Evolutionary conservation across 2,888 invertebrate genomes (phyloP).

Genomic region (Acheta domesticus): DNA sequence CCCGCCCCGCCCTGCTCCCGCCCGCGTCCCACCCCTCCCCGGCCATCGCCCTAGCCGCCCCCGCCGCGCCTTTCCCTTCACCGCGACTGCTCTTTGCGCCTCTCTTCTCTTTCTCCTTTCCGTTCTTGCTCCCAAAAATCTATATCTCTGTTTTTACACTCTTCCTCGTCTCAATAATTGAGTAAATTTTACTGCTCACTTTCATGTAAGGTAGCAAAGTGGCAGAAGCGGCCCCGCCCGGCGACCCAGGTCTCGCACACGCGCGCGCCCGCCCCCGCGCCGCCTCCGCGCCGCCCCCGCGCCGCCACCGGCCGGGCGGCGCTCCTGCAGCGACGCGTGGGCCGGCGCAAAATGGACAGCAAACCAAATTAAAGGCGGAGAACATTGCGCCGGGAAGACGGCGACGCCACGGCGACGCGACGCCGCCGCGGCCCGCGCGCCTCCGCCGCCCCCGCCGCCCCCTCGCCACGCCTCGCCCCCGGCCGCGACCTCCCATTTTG

Average conservation of each 20-base stretch:
- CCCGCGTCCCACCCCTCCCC: neutral
- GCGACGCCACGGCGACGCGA: neutral
- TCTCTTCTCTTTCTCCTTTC: neutral
- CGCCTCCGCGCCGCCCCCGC: neutral
- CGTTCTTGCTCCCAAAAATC: conserved; percentile 3
- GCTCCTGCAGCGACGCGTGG: conserved; percentile 5
- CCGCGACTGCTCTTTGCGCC: neutral
- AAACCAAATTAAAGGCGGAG: conserved; percentile 1
- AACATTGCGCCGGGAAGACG: neutral
- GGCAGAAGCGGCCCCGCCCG: conserved; percentile 5
- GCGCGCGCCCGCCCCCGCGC: neutral
- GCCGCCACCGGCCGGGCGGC: neutral
- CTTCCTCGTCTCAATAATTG: conserved; percentile 18
- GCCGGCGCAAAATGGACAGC: neutral
- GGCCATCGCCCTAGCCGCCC: neutral
- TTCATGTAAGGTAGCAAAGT: conserved; percentile 18
- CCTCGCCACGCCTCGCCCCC: too few species aligned
- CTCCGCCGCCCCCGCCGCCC: neutral
- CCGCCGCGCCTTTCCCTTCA: neutral
- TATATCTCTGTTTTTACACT: conserved; percentile 6
- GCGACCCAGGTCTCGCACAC: neutral
- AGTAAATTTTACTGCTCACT: conserved; percentile 18
- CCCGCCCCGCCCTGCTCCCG: neutral
- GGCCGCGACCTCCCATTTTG: neutral
- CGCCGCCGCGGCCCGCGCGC: neutral